phyloP scores from a whole-genome alignment of 2,113 vertebrate genomes.

The Cochlearius cochlearius region DNA sequence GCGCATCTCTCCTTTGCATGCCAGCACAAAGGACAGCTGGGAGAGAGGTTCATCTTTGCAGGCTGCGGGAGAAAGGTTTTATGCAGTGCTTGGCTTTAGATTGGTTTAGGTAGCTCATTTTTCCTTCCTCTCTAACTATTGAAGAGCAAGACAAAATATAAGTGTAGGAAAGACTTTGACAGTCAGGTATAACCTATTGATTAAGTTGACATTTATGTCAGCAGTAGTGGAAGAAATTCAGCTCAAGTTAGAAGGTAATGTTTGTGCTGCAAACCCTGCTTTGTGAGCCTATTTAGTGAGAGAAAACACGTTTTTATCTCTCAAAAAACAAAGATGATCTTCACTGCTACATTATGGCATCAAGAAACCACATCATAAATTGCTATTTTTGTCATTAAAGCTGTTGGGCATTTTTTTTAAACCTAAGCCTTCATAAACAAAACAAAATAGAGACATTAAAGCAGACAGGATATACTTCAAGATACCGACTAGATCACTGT shows the following conservation, averaged over 20 bases:
- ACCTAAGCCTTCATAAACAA: not conserved
- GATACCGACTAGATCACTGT: not conserved
- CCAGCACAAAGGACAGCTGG: not conserved
- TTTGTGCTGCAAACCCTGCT: not conserved
- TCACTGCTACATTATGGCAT: not conserved
- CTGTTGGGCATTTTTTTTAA: not conserved
- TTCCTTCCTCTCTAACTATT: not conserved
- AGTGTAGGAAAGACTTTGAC: not conserved
- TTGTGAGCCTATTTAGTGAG: not conserved
- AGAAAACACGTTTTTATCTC: not conserved
- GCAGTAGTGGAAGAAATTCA: not conserved
- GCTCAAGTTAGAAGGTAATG: not conserved
- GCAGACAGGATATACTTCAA: not conserved
- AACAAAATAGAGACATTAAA: constrained; percentile 9
- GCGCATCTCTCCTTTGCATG: not conserved
- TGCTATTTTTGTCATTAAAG: constrained; percentile 19
- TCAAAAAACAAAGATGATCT: not conserved
- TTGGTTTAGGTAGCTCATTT: not conserved
- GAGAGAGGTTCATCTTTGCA: not conserved
- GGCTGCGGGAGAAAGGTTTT: not conserved
- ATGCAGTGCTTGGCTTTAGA: not conserved
- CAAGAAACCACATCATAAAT: not conserved
- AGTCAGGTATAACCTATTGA: not conserved
- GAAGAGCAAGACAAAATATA: not conserved
- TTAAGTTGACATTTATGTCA: not conserved